phyloP scores from a whole-genome alignment of 1,140 invertebrate species.

The Sinonovacula constricta region DNA sequence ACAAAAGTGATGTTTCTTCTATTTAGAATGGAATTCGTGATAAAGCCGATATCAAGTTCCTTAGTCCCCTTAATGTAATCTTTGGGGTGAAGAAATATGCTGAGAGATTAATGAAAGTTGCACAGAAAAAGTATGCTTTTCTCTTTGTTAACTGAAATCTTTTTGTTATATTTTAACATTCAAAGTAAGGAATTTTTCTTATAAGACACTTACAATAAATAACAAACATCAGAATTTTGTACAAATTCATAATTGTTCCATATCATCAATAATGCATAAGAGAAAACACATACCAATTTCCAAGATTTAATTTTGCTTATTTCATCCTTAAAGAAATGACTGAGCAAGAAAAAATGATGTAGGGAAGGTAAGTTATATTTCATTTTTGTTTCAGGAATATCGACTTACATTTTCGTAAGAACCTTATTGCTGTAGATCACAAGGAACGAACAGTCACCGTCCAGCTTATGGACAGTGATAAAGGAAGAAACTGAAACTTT shows the following conservation, averaged over 20 bases:
- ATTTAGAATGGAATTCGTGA: slow-evolving; percentile 86
- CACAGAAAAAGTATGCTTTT: slow-evolving; percentile 79
- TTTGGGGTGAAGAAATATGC: slow-evolving; percentile 98
- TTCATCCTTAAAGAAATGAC: too few relatives aligned
- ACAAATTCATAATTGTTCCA: too few relatives aligned
- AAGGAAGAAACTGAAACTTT: slow-evolving; percentile 68
- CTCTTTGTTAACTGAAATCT: too few relatives aligned
- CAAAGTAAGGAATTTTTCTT: too few relatives aligned
- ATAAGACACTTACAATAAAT: too few relatives aligned
- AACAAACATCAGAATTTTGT: too few relatives aligned
- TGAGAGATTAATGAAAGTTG: slow-evolving; percentile 89
- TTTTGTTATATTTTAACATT: too few relatives aligned
- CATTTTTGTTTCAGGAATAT: slow-evolving; percentile 83
- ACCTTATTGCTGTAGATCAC: slow-evolving; percentile 88
- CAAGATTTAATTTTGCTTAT: too few relatives aligned
- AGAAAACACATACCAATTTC: too few relatives aligned
- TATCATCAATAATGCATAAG: too few relatives aligned
- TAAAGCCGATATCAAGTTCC: slow-evolving; percentile 89
- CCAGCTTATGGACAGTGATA: slow-evolving; percentile 85
- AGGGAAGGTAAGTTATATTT: too few relatives aligned
- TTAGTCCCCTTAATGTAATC: slow-evolving; percentile 91
- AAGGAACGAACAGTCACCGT: slow-evolving; percentile 90
- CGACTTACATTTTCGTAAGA: slow-evolving; percentile 86
- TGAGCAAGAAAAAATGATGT: too few relatives aligned
- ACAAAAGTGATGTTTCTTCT: slow-evolving; percentile 24